Evolutionary conservation across 92 coral and sea anemone genomes (phyloP).

Genomic region (Bergia sp.): DNA sequence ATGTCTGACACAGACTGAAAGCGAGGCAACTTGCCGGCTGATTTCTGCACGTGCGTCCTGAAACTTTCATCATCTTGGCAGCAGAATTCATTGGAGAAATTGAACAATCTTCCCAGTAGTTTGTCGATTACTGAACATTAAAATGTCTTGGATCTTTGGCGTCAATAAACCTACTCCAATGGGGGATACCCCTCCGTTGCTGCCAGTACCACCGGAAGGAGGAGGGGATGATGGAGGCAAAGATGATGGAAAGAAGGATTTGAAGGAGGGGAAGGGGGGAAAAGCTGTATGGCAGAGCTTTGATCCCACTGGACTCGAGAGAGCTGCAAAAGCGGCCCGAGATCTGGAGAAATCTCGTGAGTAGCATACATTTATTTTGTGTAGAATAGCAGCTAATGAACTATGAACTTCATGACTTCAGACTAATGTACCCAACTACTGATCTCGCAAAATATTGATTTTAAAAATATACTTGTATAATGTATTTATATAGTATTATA

Average conservation of each 20-base stretch:
- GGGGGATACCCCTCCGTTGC: slow-evolving; percentile 77
- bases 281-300: slow-evolving; percentile 94
- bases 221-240: slow-evolving; percentile 69
- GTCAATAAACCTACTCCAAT: slow-evolving; percentile 86
- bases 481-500: too few species aligned
- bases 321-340: slow-evolving; percentile 98
- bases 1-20: slow-evolving; percentile 13
- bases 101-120: background rate
- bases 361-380: slow-evolving; percentile 34
- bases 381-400: background rate
- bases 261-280: slow-evolving; percentile 62
- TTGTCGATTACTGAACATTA: background rate
- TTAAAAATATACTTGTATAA: too few species aligned
- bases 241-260: slow-evolving; percentile 63
- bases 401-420: background rate
- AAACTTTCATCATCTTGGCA: slow-evolving; percentile 66
- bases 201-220: slow-evolving; percentile 82
- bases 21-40: slow-evolving; percentile 58
- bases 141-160: slow-evolving; percentile 98
- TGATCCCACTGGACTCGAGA: slow-evolving; percentile 97
- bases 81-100: background rate
- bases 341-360: slow-evolving; percentile 96
- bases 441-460: too few species aligned
- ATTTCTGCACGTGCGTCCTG: slow-evolving; percentile 64
- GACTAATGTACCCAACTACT: too few species aligned